Evolutionary conservation across 2,888 invertebrate species (phyloP), one percentile per base, ranked within the genome.

Genomic region (Tortricodes alternella): DNA sequence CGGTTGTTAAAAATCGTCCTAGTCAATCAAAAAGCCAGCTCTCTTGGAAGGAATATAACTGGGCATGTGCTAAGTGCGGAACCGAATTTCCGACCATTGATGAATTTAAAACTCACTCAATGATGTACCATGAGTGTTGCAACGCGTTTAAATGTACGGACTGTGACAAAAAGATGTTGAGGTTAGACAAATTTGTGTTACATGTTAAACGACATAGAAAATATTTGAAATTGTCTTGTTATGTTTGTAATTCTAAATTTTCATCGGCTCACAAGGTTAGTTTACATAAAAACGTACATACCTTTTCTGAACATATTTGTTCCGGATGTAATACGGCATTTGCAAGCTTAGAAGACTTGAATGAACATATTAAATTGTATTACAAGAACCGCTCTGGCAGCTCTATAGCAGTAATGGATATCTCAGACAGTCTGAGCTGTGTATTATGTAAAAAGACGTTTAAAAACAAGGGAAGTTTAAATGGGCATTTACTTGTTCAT

Each of bases 141-240:
- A 91, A 93, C 11, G 91, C 93, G 35, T 94, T 92, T 68, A 88
- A 92, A 67, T 95, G 95, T 68, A 92, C 91, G 0, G 93, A 94
- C 66, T 95, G 95, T 63, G 83, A 83, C 43, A 62, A 70, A 1
- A 70, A 78, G 1, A 86, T 80, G 52, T 51, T 80, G 35, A 59
- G 67, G 11, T 65, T 87, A 0, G 75, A 84, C 15, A 72, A 65
- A 7, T 86, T 85, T 24, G 19, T 86, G 1, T 60, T 72, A 4
- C 95, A 95, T 63, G 92, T 94, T 0, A 89, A 89, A 66, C 83
- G 90, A 21, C 94, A 94, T 69, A 89, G 92, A 55, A 90, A 91
- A 44, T 90, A 92, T 55, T 78, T 94, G 9, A 92, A 92, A 74
- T 91, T 73, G 7, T 83, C 80, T 1, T 89, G 88, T 59, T 76